Evolutionary conservation across 2,797 vertebrate species (phyloP), one percentile per base, ranked within the genome.

Genomic region (Okamejei kenojei): DNA sequence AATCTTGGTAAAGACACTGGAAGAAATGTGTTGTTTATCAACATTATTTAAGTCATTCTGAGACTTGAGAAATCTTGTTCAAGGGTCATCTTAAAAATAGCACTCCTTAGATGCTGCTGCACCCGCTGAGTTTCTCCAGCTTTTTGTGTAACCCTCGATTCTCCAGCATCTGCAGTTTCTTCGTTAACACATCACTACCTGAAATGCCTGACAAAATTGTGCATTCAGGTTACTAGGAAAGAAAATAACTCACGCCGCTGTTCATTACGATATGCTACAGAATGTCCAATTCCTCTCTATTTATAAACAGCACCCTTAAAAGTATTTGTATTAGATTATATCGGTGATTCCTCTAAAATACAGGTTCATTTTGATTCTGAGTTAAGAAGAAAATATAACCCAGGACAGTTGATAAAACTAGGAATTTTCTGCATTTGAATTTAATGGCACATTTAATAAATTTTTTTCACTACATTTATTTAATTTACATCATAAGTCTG

Each of bases 391-490:
- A 68, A 19, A 88, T 88, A 17, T 68, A 35, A 7, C 84, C 32
- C 13, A 11, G 26, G 45, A 1, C 11, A 73, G 38, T 73, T 74
- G 32, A 74, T 45, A 74, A 91, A 73, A 74, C 71, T 23, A 91
- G 68, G 45, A 76, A 74, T 15, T 17, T 74, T 71, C 71, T 54
- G 38, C 68, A 76, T 76, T 92, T 54, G 73, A 92, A 92, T 92
- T 92, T 74, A 76, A 92, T 92, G 38, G 38, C 73, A 92, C 90
- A 76, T 92, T 92, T 92, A 92, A 92, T 92, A 92, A 54, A 74
- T 21, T 92, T 90, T 90, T 73, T 92, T 92, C 90, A 92, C 90
- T 92, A 92, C 90, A 92, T 92, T 45, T 92, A 38, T 76, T 76
- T 92, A 92, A 73, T 92, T 92, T 92, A 92, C 90, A 76, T 45